Percentiles rank a stretch among this genome's conserved stretches.
Conservation (phyloP, 1,140 invertebrate genomes). For the Coenobita brevimanus region DNA sequence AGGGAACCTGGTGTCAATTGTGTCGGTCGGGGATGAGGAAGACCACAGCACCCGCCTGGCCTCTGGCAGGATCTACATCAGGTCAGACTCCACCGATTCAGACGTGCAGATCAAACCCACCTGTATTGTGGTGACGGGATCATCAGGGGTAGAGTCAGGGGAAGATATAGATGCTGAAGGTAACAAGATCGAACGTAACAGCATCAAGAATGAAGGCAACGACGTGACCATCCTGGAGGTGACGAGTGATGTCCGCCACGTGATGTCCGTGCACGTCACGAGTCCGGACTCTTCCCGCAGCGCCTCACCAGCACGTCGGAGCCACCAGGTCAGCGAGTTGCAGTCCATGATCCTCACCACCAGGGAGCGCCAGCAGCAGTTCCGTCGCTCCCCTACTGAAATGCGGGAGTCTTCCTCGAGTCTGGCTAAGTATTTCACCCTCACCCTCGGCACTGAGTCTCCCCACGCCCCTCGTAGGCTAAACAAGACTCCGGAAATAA, state of each 20-base stretch:
- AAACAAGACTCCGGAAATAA: conserved; percentile 67
- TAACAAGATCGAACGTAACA: conserved; percentile 43
- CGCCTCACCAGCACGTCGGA: conserved; percentile 57
- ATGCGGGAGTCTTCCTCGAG: conserved; percentile 65
- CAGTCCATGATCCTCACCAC: conserved; percentile 64
- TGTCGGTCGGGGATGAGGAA: conserved; percentile 69
- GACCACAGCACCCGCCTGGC: conserved; percentile 51
- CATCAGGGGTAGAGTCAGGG: conserved; percentile 66
- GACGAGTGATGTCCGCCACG: conserved; percentile 65
- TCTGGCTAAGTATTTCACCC: conserved; percentile 70
- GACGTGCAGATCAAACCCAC: conserved; percentile 69
- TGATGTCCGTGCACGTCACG: conserved; percentile 68
- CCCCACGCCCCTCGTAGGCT: conserved; percentile 63
- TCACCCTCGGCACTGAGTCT: conserved; percentile 66
- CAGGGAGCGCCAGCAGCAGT: conserved; percentile 55
- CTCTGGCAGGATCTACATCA: conserved; percentile 67
- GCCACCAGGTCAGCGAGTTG: conserved; percentile 62
- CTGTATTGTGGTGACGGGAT: conserved; percentile 68
- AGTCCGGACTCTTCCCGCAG: conserved; percentile 69
- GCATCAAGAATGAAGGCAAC: conserved; percentile 65
- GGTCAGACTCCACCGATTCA: conserved; percentile 69
- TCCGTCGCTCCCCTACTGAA: conserved; percentile 60
- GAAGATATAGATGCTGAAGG: conserved; percentile 62
- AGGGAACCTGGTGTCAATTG: conserved; percentile 68
- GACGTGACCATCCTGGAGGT: conserved; percentile 69